These are phyloP conservation scores for Magallana ariakensis DNA, from an alignment of 1,140 invertebrate genomes.

Conservation along the genomic window DNA sequence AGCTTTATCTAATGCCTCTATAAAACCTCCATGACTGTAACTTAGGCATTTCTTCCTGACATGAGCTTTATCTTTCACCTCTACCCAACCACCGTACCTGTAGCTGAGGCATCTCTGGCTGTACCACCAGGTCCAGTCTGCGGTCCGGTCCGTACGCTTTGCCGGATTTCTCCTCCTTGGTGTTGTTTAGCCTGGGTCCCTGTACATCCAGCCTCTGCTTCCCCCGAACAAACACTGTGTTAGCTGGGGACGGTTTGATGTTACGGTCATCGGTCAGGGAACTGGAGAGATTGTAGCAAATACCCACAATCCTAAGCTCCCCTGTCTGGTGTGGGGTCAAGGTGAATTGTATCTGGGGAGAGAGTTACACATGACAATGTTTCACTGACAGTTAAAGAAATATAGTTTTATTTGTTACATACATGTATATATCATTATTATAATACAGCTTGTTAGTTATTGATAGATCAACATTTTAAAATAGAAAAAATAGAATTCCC, in stretches of 20 bases:
- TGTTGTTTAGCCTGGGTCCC: constrained; percentile 79
- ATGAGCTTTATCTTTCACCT: too few species aligned
- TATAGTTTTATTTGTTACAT: too few species aligned
- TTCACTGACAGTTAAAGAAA: too few species aligned
- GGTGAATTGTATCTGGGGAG: constrained; percentile 73
- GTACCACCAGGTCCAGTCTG: constrained; percentile 79
- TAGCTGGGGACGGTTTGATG: constrained; percentile 66
- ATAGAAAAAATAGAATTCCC: constrained; percentile 36
- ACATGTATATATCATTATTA: too few species aligned
- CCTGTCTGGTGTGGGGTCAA: constrained; percentile 77
- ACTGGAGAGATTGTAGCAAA: constrained; percentile 79
- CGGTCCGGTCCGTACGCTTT: constrained; percentile 80
- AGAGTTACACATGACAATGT: too few species aligned
- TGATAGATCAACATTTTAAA: too few species aligned
- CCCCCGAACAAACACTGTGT: constrained; percentile 75
- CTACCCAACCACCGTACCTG: constrained; percentile 67
- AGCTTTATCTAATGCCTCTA: too few species aligned
- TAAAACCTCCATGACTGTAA: too few species aligned
- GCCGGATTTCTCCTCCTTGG: constrained; percentile 77
- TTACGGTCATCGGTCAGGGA: constrained; percentile 56
- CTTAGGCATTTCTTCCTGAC: too few species aligned
- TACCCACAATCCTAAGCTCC: constrained; percentile 76
- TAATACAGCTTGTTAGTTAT: too few species aligned
- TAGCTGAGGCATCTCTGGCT: constrained; percentile 79
- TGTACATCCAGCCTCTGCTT: constrained; percentile 79